Conservation (phyloP, 64 coral and sea anemone species). For the Catalaphyllia jardinei region DNA sequence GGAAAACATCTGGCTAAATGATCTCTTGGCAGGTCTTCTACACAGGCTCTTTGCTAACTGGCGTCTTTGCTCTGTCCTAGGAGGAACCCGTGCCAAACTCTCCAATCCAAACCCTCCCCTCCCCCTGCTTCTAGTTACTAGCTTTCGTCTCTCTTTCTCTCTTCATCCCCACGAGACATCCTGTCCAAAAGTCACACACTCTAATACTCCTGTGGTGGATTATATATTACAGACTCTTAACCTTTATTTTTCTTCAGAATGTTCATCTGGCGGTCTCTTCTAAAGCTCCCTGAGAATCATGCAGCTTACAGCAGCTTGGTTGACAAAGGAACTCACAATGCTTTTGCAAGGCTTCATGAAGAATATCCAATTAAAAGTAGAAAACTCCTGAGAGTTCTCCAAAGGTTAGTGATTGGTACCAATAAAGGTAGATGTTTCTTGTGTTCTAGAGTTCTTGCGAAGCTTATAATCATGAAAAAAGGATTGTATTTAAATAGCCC, state of each 20-base stretch:
- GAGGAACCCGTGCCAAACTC: too few relatives aligned
- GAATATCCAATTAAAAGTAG: conserved; percentile 99
- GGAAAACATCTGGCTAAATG: too few relatives aligned
- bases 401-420: conserved; percentile 43
- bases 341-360: conserved; percentile 81
- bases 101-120: too few relatives aligned
- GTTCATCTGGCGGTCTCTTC: conserved; percentile 96
- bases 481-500: too few relatives aligned
- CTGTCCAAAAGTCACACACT: too few relatives aligned
- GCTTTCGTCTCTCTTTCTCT: background rate
- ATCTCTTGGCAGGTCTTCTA: too few relatives aligned
- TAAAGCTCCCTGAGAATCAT: conserved; percentile 96
- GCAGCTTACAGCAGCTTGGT: conserved; percentile 89
- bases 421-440: background rate
- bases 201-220: too few relatives aligned
- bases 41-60: too few relatives aligned
- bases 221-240: too few relatives aligned
- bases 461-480: background rate
- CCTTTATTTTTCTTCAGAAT: conserved; percentile 53
- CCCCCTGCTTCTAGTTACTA: too few relatives aligned
- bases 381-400: conserved; percentile 87
- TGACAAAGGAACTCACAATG: conserved; percentile 91
- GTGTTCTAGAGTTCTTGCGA: background rate
- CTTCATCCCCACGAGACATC: background rate
- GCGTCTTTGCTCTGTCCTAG: too few relatives aligned